phyloP scores from a whole-genome alignment of 2,113 vertebrate species.

The Platysternon megacephalum region DNA sequence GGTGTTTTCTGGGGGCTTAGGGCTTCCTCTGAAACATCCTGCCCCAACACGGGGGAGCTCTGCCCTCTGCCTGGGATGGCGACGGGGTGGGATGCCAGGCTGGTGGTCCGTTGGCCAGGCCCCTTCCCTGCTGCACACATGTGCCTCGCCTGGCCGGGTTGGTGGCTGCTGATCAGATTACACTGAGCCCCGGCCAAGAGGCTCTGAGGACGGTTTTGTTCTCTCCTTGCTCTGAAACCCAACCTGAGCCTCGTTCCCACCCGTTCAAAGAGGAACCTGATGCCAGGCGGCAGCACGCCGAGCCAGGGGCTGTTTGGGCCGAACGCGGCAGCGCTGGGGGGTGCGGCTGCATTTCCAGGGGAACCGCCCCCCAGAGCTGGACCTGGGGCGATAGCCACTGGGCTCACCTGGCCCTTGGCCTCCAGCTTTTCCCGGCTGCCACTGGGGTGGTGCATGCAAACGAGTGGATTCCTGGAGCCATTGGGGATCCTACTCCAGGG shows the following conservation, averaged over 20 bases:
- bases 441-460: too few species aligned
- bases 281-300: not conserved
- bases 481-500: not conserved
- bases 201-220: not conserved
- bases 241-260: not conserved
- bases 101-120: not conserved
- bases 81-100: not conserved
- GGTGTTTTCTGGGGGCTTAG: not conserved
- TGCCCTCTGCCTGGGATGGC: not conserved
- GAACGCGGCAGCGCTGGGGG: not conserved
- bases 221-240: not conserved
- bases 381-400: not conserved
- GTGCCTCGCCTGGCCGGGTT: not conserved
- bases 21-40: too few species aligned
- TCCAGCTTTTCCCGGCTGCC: not conserved
- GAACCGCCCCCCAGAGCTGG: not conserved
- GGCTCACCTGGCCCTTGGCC: not conserved
- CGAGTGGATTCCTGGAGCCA: not conserved
- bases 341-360: not conserved
- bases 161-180: not conserved
- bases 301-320: not conserved
- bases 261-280: not conserved
- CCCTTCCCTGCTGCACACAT: too few species aligned
- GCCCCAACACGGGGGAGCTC: too few species aligned
- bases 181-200: not conserved